Base-by-base conservation (phyloP, 2,113 vertebrate species). In the Labeo catla region DNA sequence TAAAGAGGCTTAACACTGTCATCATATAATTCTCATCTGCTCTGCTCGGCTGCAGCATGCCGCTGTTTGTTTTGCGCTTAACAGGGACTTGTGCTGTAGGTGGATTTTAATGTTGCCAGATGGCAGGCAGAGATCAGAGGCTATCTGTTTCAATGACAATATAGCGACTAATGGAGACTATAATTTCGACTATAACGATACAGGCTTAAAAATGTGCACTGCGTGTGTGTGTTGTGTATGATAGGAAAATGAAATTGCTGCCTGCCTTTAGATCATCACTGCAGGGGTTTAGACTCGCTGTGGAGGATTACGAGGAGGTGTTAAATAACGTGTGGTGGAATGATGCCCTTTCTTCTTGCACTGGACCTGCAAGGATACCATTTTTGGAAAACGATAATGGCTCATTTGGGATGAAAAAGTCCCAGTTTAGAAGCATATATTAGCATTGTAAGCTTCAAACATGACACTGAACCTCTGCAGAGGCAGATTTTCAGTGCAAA, bases 41-140 rank as follows among this genome's bases (percentile, higher is more conserved):
- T 84, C 54, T 87, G 54, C 76, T 87, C 65, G n/a, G 6, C 59
- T 49, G 84, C 66, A 13, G 52, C 12, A 63, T 23, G 86, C 34
- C 80, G 49, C 54, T 61, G 85, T 90, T 89, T 87, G n/a, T 72
- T 39, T 63, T 34, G 54, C 54, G 59, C 43, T 84, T 49, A 83
- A 49, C 23, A 15, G 45, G 47, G 84, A 47, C 82, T 57, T 78
- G 61, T 73, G 65, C 19, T 43, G 68, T 49, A 86, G 83, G 66
- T 85, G 83, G 82, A 88, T 79, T 87, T 91, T 73, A 91, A 90
- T 90, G 77, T 85, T 84, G 85, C 66, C 78, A 89, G 85, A 90
- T 89, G 63, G 86, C 87, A 86, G 87, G 87, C 83, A 88, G 68
- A n/a, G 87, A 90, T 88, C 86, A 89, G 61, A 91, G 82, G 76